Percentiles rank a stretch among this genome's conserved stretches.
Conservation (phyloP, 2,113 vertebrate species). For the Bos indicus region DNA sequence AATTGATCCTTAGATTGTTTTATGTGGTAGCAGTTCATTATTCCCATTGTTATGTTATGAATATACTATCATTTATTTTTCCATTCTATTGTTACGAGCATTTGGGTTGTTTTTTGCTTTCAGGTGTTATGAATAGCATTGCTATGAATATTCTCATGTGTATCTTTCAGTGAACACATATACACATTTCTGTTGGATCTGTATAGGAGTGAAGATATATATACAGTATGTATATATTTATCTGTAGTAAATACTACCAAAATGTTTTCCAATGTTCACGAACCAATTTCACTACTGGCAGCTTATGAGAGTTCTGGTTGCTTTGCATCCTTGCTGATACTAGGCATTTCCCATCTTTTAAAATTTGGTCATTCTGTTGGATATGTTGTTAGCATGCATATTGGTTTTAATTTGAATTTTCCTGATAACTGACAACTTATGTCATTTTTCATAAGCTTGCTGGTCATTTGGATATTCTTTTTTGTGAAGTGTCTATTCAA, state of each 20-base stretch:
- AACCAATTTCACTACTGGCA: not conserved
- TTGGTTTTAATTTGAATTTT: conserved; percentile 4
- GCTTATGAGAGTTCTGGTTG: not conserved
- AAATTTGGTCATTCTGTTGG: not conserved
- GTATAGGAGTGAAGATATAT: not conserved
- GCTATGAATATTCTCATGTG: not conserved
- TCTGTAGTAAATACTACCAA: not conserved
- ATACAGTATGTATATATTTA: not conserved
- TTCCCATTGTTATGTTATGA: not conserved
- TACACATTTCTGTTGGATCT: not conserved
- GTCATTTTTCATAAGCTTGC: not conserved
- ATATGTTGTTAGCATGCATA: not conserved
- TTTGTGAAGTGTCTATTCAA: not conserved
- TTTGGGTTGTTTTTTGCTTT: not conserved
- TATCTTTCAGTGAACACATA: not conserved
- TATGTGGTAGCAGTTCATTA: not conserved
- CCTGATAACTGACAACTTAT: not conserved
- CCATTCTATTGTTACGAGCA: not conserved
- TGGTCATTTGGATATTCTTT: not conserved
- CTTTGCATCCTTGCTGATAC: not conserved
- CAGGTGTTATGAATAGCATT: not conserved
- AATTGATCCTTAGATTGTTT: not conserved
- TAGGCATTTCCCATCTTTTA: not conserved
- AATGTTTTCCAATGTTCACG: not conserved
- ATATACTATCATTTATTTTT: not conserved